Evolutionary conservation across 1,140 invertebrate species (phyloP), one percentile per base, ranked within the genome.

Genomic region (Lepidurus apus): DNA sequence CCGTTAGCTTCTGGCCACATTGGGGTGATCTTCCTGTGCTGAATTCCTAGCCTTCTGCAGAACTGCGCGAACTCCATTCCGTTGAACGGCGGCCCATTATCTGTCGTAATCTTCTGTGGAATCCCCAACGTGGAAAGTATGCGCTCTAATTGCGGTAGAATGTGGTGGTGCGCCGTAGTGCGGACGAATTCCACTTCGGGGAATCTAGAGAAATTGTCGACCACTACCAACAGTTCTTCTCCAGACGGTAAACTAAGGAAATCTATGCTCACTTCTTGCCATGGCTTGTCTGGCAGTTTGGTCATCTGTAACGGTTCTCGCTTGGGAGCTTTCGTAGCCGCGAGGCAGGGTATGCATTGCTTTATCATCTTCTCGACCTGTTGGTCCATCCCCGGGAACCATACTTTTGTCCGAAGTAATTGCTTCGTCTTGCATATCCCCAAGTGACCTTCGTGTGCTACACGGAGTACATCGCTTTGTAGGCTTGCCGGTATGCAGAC

Each of bases 361-460:
- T 80, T 82, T 5, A 82, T 79, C 47, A 77, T 79, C 17, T 81
- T 78, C 81, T 26, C 26, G 1, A 26, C 26, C 26, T 26, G 26
- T 26, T 26, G 26, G 26, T 26, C 26, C 26, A 26, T 86, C 83
- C 76, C 74, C 42, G 82, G 81, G 81, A 83, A 86, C 85, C 85
- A 85, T 17, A 86, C 83, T 80, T 85, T 85, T 74, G 81, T 78
- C 65, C 84, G 43, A 45, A 84, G 74, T 17, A 81, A 77, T 47
- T 80, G 65, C 77, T 85, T 85, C 79, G 83, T 85, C 74, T 79
- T 74, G 24, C 80, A 80, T 5, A 83, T 26, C 26, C 26, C 26
- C 26, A 26, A 26, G 26, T 26, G 26, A 1, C 26, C 26, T 26
- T 26, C 26, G 80, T 84, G 85, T 10, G 82, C 82, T 26, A 82